Evolutionary conservation across 2,888 invertebrate species (phyloP).

Genomic region (Acanthosoma haemorrhoidale): DNA sequence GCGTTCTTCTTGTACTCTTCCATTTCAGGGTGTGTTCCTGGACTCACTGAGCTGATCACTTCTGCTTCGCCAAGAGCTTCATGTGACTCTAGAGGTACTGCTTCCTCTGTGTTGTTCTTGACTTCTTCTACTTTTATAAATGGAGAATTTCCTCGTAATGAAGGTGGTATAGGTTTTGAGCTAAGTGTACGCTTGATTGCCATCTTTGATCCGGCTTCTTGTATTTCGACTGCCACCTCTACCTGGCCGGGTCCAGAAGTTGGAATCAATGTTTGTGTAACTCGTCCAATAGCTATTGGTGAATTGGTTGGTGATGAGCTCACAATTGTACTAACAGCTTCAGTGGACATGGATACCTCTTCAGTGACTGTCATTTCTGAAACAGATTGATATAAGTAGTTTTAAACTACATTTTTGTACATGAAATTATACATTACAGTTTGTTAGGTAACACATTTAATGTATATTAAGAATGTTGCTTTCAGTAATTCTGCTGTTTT

Average conservation of each 20-base stretch:
- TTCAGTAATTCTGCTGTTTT: no score
- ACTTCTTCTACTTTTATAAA: conserved; percentile 36
- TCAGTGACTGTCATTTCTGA: conserved; percentile 15
- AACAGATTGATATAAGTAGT: no score
- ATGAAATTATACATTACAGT: no score
- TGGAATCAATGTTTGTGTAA: neutral
- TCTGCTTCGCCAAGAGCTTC: conserved; percentile 40
- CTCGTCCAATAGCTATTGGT: neutral
- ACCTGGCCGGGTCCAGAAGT: conserved; percentile 23
- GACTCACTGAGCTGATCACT: conserved; percentile 28
- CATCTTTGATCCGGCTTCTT: neutral
- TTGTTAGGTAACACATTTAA: no score
- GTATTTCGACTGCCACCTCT: conserved; percentile 17
- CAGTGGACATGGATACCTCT: conserved; percentile 6
- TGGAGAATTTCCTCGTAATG: conserved; percentile 40
- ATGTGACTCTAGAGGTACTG: conserved; percentile 38
- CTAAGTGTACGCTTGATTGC: conserved; percentile 23
- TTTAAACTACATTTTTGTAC: no score
- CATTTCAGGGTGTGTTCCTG: conserved; percentile 31
- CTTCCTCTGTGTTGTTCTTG: conserved; percentile 38
- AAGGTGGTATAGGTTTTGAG: conserved; percentile 41
- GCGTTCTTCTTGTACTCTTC: conserved; percentile 36
- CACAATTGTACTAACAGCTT: neutral
- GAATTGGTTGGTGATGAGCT: neutral
- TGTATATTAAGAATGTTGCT: no score